These are phyloP conservation scores for Butorides virescens DNA, from an alignment of 2,113 vertebrate species.

Conservation along the genomic window DNA sequence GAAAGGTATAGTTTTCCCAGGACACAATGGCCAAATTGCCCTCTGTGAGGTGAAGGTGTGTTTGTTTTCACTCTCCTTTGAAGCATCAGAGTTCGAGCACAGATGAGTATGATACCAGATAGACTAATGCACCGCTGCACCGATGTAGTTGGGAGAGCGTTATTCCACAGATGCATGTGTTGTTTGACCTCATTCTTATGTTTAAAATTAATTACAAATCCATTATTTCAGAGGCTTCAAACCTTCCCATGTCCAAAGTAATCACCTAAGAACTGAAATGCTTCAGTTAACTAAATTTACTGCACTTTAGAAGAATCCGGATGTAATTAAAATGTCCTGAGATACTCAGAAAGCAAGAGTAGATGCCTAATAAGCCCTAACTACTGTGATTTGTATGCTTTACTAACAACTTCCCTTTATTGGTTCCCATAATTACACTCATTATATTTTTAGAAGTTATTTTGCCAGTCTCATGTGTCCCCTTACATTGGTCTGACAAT, in stretches of 20 bases:
- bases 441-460: neutral
- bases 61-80: neutral
- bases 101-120: neutral
- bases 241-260: neutral
- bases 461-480: neutral
- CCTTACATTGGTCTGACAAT: neutral
- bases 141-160: neutral
- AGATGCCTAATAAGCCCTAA: neutral
- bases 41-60: neutral
- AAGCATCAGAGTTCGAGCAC: neutral
- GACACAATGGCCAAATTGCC: neutral
- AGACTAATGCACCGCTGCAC: neutral
- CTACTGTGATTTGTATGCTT: neutral
- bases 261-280: neutral
- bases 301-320: neutral
- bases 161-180: neutral
- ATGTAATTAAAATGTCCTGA: neutral
- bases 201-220: neutral
- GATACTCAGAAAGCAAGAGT: neutral
- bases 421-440: neutral
- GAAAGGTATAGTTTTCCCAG: neutral
- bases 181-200: neutral
- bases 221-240: neutral
- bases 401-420: neutral
- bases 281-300: neutral